Evolutionary conservation across 92 coral and sea anemone species (phyloP).

Genomic region (Porites evermanni): DNA sequence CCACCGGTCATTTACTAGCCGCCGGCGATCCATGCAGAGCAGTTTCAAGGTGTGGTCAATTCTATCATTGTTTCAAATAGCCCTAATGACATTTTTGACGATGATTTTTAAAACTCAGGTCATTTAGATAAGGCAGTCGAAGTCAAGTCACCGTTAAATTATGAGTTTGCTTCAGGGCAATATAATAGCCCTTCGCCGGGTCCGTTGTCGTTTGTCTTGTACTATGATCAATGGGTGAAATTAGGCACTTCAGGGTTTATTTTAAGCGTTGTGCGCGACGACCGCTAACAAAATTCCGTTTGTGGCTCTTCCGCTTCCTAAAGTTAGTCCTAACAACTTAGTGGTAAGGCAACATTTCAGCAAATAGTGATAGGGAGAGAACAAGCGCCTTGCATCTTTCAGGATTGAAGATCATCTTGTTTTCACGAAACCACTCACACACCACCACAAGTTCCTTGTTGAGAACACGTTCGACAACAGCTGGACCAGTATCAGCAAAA

Average conservation of each 20-base stretch:
- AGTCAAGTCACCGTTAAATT: neutral
- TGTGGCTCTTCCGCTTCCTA: neutral
- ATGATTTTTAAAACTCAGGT: neutral
- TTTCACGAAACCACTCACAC: no score
- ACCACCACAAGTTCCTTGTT: no score
- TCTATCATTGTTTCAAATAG: neutral
- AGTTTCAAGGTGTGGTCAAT: neutral
- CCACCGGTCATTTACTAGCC: neutral
- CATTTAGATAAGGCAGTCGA: neutral
- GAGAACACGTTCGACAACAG: no score
- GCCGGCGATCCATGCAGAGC: no score
- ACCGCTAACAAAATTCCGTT: neutral
- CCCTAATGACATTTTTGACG: neutral
- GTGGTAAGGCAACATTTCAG: no score
- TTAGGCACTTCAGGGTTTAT: neutral
- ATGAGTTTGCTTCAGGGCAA: no score
- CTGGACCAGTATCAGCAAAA: no score
- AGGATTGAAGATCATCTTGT: no score
- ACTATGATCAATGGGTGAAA: neutral
- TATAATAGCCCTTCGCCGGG: neutral
- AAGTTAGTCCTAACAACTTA: neutral
- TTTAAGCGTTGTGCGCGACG: neutral
- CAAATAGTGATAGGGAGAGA: no score
- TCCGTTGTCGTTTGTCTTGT: neutral
- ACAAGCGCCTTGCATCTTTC: no score